phyloP scores from a whole-genome alignment of 1,140 invertebrate species.

The Eubasilissa regina region DNA sequence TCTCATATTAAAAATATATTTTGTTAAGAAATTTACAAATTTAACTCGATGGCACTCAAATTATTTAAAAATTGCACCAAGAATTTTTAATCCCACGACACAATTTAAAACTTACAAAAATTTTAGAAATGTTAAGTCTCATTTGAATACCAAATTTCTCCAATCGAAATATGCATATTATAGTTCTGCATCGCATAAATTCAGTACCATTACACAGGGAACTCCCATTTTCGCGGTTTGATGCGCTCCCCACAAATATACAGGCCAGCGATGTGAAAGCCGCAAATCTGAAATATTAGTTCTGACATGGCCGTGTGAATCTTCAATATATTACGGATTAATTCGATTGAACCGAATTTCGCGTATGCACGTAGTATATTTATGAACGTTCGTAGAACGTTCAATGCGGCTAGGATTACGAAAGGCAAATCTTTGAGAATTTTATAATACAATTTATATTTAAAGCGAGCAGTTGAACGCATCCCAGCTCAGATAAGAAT shows the following conservation, averaged over 20 bases:
- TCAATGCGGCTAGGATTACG: slow-evolving; percentile 16
- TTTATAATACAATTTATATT: neutral
- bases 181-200: slow-evolving; percentile 38
- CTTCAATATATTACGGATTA: slow-evolving; percentile 43
- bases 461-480: neutral
- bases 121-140: slow-evolving; percentile 2
- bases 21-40: no score
- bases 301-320: slow-evolving; percentile 44
- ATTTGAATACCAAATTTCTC: slow-evolving; percentile 40
- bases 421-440: neutral
- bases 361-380: slow-evolving; percentile 6
- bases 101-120: slow-evolving; percentile 7
- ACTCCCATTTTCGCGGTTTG: slow-evolving; percentile 40
- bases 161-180: slow-evolving; percentile 46
- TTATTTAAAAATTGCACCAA: neutral
- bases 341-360: slow-evolving; percentile 21
- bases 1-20: no score
- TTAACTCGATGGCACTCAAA: neutral
- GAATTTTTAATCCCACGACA: neutral
- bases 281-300: slow-evolving; percentile 59
- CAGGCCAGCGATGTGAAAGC: slow-evolving; percentile 31
- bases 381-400: neutral
- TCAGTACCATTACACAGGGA: slow-evolving; percentile 27
- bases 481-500: neutral
- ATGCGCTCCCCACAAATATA: slow-evolving; percentile 54